phyloP scores from a whole-genome alignment of 2,888 invertebrate species.

The Philonicus albiceps region DNA sequence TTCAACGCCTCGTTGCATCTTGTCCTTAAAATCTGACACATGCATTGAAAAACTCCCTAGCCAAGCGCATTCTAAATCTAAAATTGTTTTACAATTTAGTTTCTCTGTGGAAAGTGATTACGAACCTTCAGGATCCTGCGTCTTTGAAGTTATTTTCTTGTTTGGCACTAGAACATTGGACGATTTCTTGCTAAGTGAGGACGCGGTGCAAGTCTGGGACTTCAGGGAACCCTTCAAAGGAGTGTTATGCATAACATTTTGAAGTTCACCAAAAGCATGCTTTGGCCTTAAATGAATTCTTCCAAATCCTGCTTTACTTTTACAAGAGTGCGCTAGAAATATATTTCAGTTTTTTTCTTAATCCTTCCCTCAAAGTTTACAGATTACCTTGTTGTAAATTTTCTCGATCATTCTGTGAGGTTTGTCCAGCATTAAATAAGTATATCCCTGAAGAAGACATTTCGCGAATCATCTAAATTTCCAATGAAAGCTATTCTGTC shows the following conservation, averaged over 20 bases:
- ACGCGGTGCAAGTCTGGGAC: neutral
- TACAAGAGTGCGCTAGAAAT: neutral
- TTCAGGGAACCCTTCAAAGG: neutral
- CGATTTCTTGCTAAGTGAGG: neutral
- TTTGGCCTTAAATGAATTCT: neutral
- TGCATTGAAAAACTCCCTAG: neutral
- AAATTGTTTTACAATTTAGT: neutral
- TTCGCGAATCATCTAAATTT: neutral
- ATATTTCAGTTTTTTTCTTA: neutral
- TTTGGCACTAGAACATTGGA: neutral
- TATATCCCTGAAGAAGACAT: neutral
- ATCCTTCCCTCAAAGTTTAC: neutral
- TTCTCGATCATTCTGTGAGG: neutral
- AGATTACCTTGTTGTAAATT: neutral
- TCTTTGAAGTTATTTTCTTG: neutral
- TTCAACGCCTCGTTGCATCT: neutral
- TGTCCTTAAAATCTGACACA: neutral
- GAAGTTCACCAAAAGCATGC: conserved; percentile 16
- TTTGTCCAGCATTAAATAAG: neutral
- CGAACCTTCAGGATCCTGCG: neutral
- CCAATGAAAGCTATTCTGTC: neutral
- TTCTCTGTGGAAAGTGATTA: neutral
- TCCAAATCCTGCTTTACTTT: neutral
- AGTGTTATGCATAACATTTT: conserved; percentile 31
- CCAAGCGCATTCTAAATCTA: neutral